Base-by-base conservation (phyloP, 1,140 invertebrate species). In the Pseudomyrmex sp. region DNA sequence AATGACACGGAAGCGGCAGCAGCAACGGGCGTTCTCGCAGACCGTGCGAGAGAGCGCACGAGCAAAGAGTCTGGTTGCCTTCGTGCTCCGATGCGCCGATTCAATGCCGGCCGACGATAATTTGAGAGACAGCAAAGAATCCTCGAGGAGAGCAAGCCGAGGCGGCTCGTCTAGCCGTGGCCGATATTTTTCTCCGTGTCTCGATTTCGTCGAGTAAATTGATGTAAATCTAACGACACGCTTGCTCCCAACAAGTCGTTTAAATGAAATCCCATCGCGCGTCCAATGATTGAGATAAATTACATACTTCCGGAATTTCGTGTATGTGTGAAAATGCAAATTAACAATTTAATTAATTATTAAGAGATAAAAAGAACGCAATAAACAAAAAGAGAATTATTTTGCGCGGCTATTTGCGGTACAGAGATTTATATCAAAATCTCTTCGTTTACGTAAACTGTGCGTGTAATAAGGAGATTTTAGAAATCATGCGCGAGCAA, bases 1-100 rank as follows among this genome's bases (percentile, higher is more conserved):
- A 90, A 90, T 85, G 83, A 90, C 85, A 88, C 89, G 89, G 88
- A 90, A 90, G 86, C 75, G 74, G 66, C 79, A 83, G 76, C 54
- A 58, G 35, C 35, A 35, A 35, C 76, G 46, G 79, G 35, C 35
- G 35, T 82, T 88, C 85, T 87, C 74, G 66, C 59, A 85, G 74
- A 84, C 63, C 35, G 35, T 35, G 35, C 35, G 5, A 35, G 35
- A 75, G 70, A 50, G 52, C 61, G 58, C 26, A 9, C 52, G 35
- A 80, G 65, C 65, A 35, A 35, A 35, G 76, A 59, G 48, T 13
- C 18, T 52, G 54, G 52, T 80, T 69, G 52, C 35, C 58, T 87
- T 88, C 85, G 86, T 84, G 85, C 82, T 87, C 44, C 75, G 86
- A 87, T 84, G 82, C 86, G 54, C 20, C 82, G 23, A 73, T 70